Conservation (phyloP, 2,888 invertebrate genomes). For the Temnothorax ravouxi region DNA sequence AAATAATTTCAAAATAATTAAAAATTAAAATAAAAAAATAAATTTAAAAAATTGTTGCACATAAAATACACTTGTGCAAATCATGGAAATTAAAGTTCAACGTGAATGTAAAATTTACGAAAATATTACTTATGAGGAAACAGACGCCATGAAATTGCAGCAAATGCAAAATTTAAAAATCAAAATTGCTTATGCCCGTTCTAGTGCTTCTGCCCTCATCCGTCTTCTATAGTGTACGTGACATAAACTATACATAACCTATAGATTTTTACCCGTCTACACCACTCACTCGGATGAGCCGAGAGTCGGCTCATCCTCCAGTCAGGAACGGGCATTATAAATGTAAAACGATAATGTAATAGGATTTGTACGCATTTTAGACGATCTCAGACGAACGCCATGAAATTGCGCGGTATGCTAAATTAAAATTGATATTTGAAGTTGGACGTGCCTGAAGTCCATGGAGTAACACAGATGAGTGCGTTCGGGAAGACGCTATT, state of each 20-base stretch:
- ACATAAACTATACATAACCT: no score
- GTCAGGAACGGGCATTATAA: no score
- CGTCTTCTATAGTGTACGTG: no score
- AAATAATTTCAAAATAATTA: neutral
- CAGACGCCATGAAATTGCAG: neutral
- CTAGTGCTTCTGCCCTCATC: no score
- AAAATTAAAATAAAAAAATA: neutral
- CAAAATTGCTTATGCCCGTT: slow-evolving; percentile 30
- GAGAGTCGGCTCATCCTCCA: no score
- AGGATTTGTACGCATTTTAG: neutral
- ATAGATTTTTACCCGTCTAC: no score
- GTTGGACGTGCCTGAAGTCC: slow-evolving; percentile 36
- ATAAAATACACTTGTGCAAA: neutral
- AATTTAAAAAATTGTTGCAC: neutral
- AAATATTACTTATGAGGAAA: neutral
- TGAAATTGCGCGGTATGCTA: neutral
- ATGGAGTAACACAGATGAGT: neutral
- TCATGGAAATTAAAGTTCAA: neutral
- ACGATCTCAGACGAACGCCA: neutral
- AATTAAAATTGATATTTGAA: slow-evolving; percentile 33
- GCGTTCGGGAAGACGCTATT: no score
- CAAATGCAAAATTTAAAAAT: slow-evolving; percentile 15
- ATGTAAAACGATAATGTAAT: neutral
- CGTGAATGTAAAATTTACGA: neutral
- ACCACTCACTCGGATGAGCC: no score